Conservation (phyloP, 2,113 vertebrate genomes). For the Sylvietta virens region DNA sequence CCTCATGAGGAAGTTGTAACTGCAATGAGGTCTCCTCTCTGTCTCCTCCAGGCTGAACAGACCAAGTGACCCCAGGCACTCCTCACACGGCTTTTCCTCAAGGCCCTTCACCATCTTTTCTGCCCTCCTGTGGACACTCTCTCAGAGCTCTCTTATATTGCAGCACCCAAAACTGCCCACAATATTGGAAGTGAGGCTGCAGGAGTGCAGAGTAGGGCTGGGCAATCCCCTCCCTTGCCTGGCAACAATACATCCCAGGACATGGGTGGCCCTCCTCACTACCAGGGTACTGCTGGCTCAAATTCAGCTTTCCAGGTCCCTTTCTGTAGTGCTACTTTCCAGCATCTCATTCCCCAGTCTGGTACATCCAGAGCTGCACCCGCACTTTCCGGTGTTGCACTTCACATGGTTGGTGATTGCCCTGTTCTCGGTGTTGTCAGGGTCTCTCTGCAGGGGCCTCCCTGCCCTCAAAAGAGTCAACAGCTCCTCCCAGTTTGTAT, state of each 20-base stretch:
- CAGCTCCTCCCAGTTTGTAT: not conserved
- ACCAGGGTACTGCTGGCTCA: not conserved
- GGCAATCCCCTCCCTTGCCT: not conserved
- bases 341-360: not conserved
- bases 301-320: not conserved
- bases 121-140: not conserved
- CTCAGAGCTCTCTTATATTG: not conserved
- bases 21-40: not conserved
- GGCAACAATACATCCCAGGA: not conserved
- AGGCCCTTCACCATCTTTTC: not conserved
- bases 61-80: not conserved
- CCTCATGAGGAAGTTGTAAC: not conserved
- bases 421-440: not conserved
- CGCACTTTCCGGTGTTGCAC: not conserved
- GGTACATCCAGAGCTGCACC: not conserved
- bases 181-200: not conserved
- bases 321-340: accelerated
- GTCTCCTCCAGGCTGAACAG: not conserved
- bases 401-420: not conserved
- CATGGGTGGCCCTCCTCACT: accelerated
- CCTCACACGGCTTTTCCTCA: accelerated
- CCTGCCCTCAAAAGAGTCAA: not conserved
- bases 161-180: too few species aligned
- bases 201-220: not conserved
- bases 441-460: not conserved